Conservation (phyloP, 2,888 invertebrate species). For the Drosophila meridiana region DNA sequence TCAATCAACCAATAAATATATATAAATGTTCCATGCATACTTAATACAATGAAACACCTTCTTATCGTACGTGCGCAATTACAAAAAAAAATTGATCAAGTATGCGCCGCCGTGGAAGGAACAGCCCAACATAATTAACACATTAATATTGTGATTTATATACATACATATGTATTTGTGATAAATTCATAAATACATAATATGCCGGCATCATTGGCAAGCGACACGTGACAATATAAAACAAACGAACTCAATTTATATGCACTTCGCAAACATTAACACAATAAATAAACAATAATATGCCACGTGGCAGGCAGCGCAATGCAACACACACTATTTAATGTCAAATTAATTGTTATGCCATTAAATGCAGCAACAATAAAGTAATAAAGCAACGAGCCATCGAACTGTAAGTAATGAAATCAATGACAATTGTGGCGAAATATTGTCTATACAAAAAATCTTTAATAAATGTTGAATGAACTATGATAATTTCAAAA, state of each 20-base stretch:
- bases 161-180: slow-evolving; percentile 46
- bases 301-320: slow-evolving; percentile 32
- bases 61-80: slow-evolving; percentile 19
- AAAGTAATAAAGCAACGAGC: slow-evolving; percentile 13
- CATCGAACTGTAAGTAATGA: slow-evolving; percentile 45
- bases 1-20: no score
- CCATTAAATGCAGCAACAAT: slow-evolving; percentile 70
- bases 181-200: slow-evolving; percentile 66
- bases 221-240: slow-evolving; percentile 70
- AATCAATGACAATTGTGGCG: slow-evolving; percentile 43
- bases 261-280: slow-evolving; percentile 56
- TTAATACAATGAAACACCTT: neutral
- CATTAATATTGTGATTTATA: slow-evolving; percentile 70
- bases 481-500: neutral
- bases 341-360: slow-evolving; percentile 69
- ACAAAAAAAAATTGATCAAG: slow-evolving; percentile 54
- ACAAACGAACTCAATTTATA: slow-evolving; percentile 60
- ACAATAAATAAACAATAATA: slow-evolving; percentile 60
- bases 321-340: slow-evolving; percentile 55
- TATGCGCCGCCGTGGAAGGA: slow-evolving; percentile 26
- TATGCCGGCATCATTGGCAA: slow-evolving; percentile 53
- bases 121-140: slow-evolving; percentile 65
- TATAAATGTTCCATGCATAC: neutral
- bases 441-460: neutral
- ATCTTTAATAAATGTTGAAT: neutral